Percentiles rank a stretch among this genome's conserved stretches.
Conservation (phyloP, 2,888 invertebrate genomes). For the Xylota sylvarum region DNA sequence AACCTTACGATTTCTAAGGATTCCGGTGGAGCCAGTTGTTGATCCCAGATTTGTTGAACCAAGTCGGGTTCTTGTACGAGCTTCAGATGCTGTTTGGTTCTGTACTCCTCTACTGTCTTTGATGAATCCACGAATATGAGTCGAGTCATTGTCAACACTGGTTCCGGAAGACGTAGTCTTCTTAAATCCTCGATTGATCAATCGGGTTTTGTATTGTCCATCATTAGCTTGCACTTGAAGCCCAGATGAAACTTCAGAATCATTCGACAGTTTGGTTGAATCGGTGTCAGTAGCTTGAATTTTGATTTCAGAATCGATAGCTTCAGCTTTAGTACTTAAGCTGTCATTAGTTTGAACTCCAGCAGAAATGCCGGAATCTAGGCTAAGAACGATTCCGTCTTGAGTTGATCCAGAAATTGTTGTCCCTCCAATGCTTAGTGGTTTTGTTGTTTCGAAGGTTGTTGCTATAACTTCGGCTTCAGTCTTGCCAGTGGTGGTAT, state of each 20-base stretch:
- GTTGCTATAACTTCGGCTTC: neutral
- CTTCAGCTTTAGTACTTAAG: too few relatives aligned
- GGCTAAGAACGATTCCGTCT: neutral
- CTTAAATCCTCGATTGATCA: slow-evolving; percentile 5
- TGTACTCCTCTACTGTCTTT: neutral
- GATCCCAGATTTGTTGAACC: neutral
- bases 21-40: neutral
- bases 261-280: neutral
- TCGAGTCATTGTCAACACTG: neutral
- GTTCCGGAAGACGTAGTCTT: neutral
- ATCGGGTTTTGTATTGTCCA: neutral
- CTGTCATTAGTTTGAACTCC: too few relatives aligned
- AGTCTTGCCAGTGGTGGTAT: neutral
- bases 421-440: neutral
- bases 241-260: neutral
- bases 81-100: neutral
- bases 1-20: neutral
- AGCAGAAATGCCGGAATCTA: neutral
- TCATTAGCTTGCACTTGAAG: neutral
- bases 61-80: neutral
- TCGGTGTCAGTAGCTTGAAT: neutral
- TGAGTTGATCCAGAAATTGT: neutral
- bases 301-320: too few relatives aligned
- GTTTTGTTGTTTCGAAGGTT: neutral
- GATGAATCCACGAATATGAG: neutral